phyloP scores from a whole-genome alignment of 2,888 invertebrate genomes.

The Synergus itoensis region DNA sequence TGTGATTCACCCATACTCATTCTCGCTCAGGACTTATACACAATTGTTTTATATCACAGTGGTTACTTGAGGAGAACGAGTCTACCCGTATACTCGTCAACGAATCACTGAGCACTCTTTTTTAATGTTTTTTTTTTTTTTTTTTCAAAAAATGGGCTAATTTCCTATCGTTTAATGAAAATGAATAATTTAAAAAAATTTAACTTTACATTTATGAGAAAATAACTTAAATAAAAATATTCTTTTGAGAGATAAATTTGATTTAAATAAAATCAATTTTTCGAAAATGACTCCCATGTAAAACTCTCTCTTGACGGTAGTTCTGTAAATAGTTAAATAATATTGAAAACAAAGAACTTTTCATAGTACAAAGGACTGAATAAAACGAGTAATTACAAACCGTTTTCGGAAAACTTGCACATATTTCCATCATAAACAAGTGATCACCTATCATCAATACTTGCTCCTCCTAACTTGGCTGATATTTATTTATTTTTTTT shows the following conservation, averaged over 20 bases:
- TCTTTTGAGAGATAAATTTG: neutral
- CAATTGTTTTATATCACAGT: slow-evolving; percentile 68
- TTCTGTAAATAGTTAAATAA: neutral
- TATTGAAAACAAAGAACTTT: neutral
- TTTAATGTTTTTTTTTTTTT: slow-evolving; percentile 23
- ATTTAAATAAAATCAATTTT: neutral
- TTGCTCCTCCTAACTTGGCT: slow-evolving; percentile 2
- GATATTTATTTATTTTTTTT: neutral
- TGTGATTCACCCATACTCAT: slow-evolving; percentile 48
- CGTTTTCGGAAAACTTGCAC: slow-evolving; percentile 32
- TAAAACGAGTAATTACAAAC: slow-evolving; percentile 27
- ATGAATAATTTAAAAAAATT: neutral
- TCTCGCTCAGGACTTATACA: slow-evolving; percentile 48
- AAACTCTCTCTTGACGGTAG: neutral
- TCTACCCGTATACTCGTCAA: slow-evolving; percentile 63
- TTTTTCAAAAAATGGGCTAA: neutral
- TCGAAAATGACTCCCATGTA: slow-evolving; percentile 9
- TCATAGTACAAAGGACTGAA: neutral
- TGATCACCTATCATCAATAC: slow-evolving; percentile 4
- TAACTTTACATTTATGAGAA: neutral
- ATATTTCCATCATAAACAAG: slow-evolving; percentile 13
- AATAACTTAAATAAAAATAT: neutral
- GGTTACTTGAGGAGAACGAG: slow-evolving; percentile 69
- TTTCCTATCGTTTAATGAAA: slow-evolving; percentile 3
- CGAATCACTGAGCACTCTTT: slow-evolving; percentile 60